phyloP scores from a whole-genome alignment of 2,113 vertebrate genomes.

The Entomyzon cyanotis region DNA sequence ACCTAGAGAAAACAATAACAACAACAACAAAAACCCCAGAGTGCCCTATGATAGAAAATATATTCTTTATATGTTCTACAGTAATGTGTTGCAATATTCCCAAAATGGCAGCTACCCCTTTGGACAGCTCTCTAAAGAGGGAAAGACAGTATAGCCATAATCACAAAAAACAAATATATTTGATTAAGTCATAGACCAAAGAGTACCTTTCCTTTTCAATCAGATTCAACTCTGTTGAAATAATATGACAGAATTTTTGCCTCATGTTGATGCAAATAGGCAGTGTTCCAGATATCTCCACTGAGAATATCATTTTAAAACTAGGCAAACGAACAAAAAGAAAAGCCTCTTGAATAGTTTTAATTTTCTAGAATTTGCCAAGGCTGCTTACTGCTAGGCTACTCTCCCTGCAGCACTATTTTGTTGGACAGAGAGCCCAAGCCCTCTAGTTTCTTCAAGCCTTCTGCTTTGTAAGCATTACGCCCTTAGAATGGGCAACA shows the following conservation, averaged over 20 bases:
- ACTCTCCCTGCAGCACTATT: slow-evolving; percentile 2
- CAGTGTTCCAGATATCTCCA: slow-evolving; percentile 32
- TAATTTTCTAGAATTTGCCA: slow-evolving; percentile 23
- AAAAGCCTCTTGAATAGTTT: slow-evolving; percentile 40
- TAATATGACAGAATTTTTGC: slow-evolving; percentile 4
- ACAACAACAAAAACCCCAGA: neutral
- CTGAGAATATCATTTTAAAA: slow-evolving; percentile 13
- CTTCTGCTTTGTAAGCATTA: slow-evolving; percentile 17
- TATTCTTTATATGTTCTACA: neutral
- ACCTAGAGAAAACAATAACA: neutral
- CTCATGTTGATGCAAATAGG: slow-evolving; percentile 19
- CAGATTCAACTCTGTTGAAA: neutral
- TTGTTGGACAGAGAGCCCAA: slow-evolving; percentile 17
- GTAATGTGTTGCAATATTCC: neutral
- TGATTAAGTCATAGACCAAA: neutral
- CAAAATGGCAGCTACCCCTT: neutral
- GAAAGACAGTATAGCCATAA: neutral
- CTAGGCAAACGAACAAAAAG: slow-evolving; percentile 17
- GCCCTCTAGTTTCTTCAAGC: neutral
- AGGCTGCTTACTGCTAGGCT: slow-evolving; percentile 32
- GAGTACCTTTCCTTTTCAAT: neutral
- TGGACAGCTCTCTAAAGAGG: neutral
- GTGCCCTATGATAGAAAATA: neutral
- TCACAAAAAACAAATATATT: neutral
- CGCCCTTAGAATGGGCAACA: neutral